These are phyloP conservation scores for Acanthochromis polyacanthus DNA, from an alignment of 2,113 vertebrate genomes.

Conservation along the genomic window DNA sequence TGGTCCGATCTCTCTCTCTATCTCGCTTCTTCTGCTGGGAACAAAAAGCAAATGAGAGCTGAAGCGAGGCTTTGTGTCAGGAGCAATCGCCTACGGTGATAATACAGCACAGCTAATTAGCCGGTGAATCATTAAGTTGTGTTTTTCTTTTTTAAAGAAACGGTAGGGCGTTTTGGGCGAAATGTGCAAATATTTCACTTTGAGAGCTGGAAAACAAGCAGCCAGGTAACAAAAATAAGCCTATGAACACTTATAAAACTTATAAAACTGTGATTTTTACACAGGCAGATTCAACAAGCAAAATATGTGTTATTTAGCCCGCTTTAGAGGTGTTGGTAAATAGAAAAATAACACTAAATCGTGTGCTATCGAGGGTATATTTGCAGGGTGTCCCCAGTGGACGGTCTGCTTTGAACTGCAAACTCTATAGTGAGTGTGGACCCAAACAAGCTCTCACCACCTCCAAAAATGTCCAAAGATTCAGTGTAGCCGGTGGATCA, in stretches of 20 bases:
- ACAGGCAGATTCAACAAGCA: too few relatives aligned
- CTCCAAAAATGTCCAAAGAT: neutral
- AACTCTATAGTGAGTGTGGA: neutral
- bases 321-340: too few relatives aligned
- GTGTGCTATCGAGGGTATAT: too few relatives aligned
- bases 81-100: neutral
- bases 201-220: neutral
- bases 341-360: too few relatives aligned
- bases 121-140: neutral
- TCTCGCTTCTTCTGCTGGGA: conserved; percentile 3
- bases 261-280: too few relatives aligned
- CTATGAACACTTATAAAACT: too few relatives aligned
- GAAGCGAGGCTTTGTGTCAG: conserved; percentile 13
- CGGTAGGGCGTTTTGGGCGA: neutral
- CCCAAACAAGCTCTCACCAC: neutral
- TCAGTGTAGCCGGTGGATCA: conserved; percentile 34
- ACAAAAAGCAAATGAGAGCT: conserved; percentile 32
- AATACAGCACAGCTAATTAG: neutral
- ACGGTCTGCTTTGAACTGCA: neutral
- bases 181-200: neutral
- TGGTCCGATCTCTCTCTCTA: too few relatives aligned
- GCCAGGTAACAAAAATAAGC: neutral
- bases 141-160: neutral
- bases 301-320: too few relatives aligned
- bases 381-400: too few relatives aligned